phyloP scores from a whole-genome alignment of 2,888 invertebrate genomes.

The Drosophila melanosoma region DNA sequence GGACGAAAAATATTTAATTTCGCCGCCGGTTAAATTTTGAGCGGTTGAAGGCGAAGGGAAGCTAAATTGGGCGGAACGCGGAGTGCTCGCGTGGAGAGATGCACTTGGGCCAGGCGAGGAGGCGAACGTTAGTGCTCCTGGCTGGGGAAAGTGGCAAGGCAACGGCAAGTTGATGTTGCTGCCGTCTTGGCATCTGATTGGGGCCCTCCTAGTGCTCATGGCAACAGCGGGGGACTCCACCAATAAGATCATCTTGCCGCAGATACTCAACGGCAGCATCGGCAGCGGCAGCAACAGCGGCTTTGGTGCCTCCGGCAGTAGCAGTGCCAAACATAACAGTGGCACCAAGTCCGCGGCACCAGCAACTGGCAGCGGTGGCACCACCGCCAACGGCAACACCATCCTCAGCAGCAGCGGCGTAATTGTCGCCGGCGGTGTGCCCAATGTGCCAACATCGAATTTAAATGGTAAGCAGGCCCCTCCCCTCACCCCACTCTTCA shows the following conservation, averaged over 20 bases:
- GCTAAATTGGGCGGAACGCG: conserved; percentile 10
- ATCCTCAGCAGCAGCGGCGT: conserved; percentile 76
- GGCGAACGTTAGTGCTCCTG: conserved; percentile 64
- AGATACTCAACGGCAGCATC: conserved; percentile 73
- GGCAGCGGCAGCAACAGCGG: conserved; percentile 45
- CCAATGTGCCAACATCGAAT: conserved; percentile 79
- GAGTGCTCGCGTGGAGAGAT: conserved; percentile 48
- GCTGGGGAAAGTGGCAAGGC: conserved; percentile 53
- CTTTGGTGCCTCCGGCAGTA: conserved; percentile 20
- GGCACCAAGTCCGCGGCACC: conserved; percentile 42
- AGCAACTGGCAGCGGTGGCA: conserved; percentile 55
- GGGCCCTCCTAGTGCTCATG: conserved; percentile 85
- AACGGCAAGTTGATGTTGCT: conserved; percentile 85
- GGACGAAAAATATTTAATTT: conserved; percentile 1
- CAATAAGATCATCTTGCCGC: conserved; percentile 83
- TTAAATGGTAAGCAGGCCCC: conserved; percentile 80
- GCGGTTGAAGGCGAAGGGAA: conserved; percentile 12
- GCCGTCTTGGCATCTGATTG: conserved; percentile 84
- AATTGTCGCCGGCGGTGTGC: conserved; percentile 78
- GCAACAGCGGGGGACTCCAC: conserved; percentile 85
- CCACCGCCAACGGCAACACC: conserved; percentile 56
- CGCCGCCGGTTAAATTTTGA: conserved; percentile 4
- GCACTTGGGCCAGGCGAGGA: conserved; percentile 69
- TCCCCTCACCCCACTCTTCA: neutral
- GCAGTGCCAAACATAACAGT: conserved; percentile 40